A percentile compares a stretch with the other conserved stretches of the same genome.
Evolutionary conservation across 2,888 invertebrate genomes (phyloP).

Genomic region (Pycnomerus fuliginosus): DNA sequence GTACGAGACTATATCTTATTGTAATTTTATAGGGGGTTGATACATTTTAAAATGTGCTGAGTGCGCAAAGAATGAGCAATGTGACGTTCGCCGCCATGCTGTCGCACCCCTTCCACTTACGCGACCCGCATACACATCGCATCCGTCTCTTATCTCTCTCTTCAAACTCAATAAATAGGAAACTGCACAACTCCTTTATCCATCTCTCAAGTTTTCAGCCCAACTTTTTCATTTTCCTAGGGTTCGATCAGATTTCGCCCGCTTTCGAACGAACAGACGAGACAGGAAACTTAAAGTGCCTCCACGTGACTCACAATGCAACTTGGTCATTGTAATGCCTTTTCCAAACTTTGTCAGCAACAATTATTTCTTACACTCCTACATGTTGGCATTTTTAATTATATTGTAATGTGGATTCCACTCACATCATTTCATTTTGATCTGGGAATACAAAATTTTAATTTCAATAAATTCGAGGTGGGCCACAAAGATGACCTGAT

Average conservation of each 20-base stretch:
- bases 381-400: too few relatives aligned
- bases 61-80: slow-evolving; percentile 55
- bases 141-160: slow-evolving; percentile 47
- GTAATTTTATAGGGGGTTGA: slow-evolving; percentile 55
- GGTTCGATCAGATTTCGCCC: slow-evolving; percentile 44
- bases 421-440: too few relatives aligned
- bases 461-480: too few relatives aligned
- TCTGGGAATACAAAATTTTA: too few relatives aligned
- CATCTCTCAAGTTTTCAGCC: slow-evolving; percentile 45
- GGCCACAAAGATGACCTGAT: too few relatives aligned
- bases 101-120: slow-evolving; percentile 52
- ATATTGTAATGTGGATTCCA: too few relatives aligned
- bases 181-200: slow-evolving; percentile 50
- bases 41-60: slow-evolving; percentile 56
- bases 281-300: slow-evolving; percentile 23
- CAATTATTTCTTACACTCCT: too few relatives aligned
- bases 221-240: slow-evolving; percentile 49
- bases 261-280: slow-evolving; percentile 7
- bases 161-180: slow-evolving; percentile 52
- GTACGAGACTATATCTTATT: slow-evolving; percentile 49
- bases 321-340: too few relatives aligned
- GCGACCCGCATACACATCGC: slow-evolving; percentile 51
- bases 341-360: too few relatives aligned
- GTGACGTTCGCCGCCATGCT: slow-evolving; percentile 54
- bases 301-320: slow-evolving; percentile 19